A percentile compares a stretch with the other conserved stretches of the same genome.
These are phyloP conservation scores for Brassicogethes aeneus DNA, from an alignment of 2,888 invertebrate species.

Conservation along the genomic window DNA sequence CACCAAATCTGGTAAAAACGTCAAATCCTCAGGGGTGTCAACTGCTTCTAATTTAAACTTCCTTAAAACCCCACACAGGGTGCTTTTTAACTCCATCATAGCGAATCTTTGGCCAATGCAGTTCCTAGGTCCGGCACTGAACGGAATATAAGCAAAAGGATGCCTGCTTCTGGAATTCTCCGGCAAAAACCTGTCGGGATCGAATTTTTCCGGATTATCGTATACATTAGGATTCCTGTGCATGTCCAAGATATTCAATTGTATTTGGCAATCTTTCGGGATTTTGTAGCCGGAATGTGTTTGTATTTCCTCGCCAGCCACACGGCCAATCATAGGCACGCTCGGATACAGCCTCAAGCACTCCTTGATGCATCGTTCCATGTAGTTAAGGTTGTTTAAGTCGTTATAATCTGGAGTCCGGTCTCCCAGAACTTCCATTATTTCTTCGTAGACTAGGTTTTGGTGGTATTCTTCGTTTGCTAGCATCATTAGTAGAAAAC, in stretches of 20 bases:
- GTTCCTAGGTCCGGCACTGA: slow-evolving; percentile 60
- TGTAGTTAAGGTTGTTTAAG: slow-evolving; percentile 37
- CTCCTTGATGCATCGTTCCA: slow-evolving; percentile 36
- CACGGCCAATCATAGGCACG: slow-evolving; percentile 34
- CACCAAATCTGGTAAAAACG: slow-evolving; percentile 42
- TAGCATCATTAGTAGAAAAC: slow-evolving; percentile 20
- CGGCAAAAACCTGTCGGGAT: slow-evolving; percentile 61
- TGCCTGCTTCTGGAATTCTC: slow-evolving; percentile 48
- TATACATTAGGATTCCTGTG: slow-evolving; percentile 56
- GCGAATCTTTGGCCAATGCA: slow-evolving; percentile 64
- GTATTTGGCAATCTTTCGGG: slow-evolving; percentile 45
- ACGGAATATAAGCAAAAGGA: slow-evolving; percentile 56
- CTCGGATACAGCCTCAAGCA: slow-evolving; percentile 35
- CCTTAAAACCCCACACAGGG: slow-evolving; percentile 46
- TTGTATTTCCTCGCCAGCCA: slow-evolving; percentile 21
- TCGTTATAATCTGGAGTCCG: slow-evolving; percentile 26
- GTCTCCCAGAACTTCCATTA: slow-evolving; percentile 23
- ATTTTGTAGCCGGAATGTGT: slow-evolving; percentile 24
- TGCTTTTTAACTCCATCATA: slow-evolving; percentile 50
- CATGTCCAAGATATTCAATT: slow-evolving; percentile 52
- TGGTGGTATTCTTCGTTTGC: slow-evolving; percentile 19
- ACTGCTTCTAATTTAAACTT: slow-evolving; percentile 43
- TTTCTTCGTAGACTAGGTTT: slow-evolving; percentile 22
- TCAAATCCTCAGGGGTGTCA: slow-evolving; percentile 39
- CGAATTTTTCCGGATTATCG: slow-evolving; percentile 55